Conservation (phyloP, 2,888 invertebrate species). For the Phengaris alcon region DNA sequence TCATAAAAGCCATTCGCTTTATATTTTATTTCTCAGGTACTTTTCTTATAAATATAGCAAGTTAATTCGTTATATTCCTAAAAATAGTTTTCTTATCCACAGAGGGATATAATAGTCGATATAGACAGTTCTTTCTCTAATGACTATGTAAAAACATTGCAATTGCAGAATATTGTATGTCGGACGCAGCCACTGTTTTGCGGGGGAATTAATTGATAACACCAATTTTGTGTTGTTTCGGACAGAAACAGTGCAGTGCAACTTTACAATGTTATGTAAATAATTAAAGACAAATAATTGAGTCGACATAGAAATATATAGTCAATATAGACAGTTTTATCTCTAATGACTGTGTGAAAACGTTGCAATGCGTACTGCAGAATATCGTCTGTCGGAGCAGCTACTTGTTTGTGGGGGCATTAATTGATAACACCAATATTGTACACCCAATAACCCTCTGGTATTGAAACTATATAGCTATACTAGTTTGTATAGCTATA, state of each 20-base stretch:
- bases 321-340: not conserved
- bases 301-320: no score
- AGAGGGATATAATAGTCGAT: no score
- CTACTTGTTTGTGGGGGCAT: constrained; percentile 3
- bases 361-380: constrained; percentile 1
- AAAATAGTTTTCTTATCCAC: no score
- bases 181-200: constrained; percentile 1
- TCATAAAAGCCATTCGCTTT: no score
- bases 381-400: not conserved
- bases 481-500: no score
- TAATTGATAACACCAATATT: constrained; percentile 10
- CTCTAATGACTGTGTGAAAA: not conserved
- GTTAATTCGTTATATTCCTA: no score
- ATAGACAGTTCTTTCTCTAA: not conserved
- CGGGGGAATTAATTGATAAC: constrained; percentile 8
- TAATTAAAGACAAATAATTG: no score
- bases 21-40: no score
- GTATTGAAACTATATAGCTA: no score
- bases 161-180: not conserved
- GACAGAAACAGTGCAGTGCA: not conserved
- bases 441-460: not conserved
- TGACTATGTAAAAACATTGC: constrained; percentile 5
- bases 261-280: not conserved
- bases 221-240: not conserved
- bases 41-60: no score